Evolutionary conservation across 2,797 vertebrate genomes (phyloP).

Genomic region (Limosa lapponica): DNA sequence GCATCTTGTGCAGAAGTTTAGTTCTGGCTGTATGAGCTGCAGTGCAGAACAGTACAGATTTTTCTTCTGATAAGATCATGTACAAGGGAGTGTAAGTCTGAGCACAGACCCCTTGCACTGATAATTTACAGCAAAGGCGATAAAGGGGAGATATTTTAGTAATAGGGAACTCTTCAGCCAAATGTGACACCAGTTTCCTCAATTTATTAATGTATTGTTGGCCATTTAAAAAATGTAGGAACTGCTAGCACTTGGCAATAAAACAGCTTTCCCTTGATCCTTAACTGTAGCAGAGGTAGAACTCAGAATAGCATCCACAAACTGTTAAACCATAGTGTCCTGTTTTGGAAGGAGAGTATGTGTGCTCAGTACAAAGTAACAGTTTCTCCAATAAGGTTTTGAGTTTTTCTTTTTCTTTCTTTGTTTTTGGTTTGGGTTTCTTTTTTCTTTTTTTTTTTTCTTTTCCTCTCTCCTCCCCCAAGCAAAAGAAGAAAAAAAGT

Average conservation of each 20-base stretch:
- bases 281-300: background rate
- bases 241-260: background rate
- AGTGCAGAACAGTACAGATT: background rate
- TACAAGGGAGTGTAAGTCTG: background rate
- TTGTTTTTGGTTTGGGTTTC: background rate
- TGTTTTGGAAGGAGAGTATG: background rate
- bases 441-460: background rate
- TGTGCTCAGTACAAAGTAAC: background rate
- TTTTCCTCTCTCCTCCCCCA: background rate
- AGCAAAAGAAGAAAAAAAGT: background rate
- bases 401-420: background rate
- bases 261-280: background rate
- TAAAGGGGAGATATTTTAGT: background rate
- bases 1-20: background rate
- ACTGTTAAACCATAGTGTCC: background rate
- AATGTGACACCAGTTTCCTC: background rate
- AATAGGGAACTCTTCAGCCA: background rate
- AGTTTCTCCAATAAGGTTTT: background rate
- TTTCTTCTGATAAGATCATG: background rate
- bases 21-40: background rate
- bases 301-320: background rate
- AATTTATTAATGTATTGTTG: background rate
- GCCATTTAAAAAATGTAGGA: background rate
- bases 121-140: background rate
- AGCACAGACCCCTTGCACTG: background rate